A percentile compares a stretch with the other conserved stretches of the same genome.
phyloP scores from a whole-genome alignment of 2,888 invertebrate genomes.

The Thereva nobilitata region DNA sequence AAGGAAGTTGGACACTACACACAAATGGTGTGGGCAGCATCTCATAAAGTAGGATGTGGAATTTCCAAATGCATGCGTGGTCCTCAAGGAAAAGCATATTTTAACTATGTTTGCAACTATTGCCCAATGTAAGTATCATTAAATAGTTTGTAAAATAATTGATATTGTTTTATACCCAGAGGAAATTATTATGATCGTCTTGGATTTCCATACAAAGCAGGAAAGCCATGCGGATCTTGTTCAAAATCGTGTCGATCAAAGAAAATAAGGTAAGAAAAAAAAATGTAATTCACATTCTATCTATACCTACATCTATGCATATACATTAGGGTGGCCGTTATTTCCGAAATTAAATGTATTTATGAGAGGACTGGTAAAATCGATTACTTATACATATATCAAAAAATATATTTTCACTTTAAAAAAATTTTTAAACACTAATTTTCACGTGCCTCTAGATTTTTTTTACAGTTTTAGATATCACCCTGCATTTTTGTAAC shows the following conservation, averaged over 20 bases:
- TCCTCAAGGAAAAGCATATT: slow-evolving; percentile 66
- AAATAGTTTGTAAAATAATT: slow-evolving; percentile 1
- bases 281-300: too few species aligned
- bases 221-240: slow-evolving; percentile 69
- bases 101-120: slow-evolving; percentile 83
- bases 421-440: too few species aligned
- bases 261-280: slow-evolving; percentile 48
- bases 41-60: slow-evolving; percentile 78
- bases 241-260: slow-evolving; percentile 65
- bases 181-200: slow-evolving; percentile 69
- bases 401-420: too few species aligned
- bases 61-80: slow-evolving; percentile 69
- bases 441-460: too few species aligned
- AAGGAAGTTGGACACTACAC: slow-evolving; percentile 77
- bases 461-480: too few species aligned
- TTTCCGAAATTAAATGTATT: too few species aligned
- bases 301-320: too few species aligned
- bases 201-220: slow-evolving; percentile 70
- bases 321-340: too few species aligned
- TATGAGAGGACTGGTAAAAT: too few species aligned
- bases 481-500: too few species aligned
- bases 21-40: slow-evolving; percentile 81
- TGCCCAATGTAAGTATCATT: slow-evolving; percentile 69
- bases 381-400: too few species aligned
- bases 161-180: slow-evolving; percentile 48